Evolutionary conservation across 2,113 vertebrate genomes (phyloP), one percentile per base, ranked within the genome.

Genomic region (Baryphthengus martii): DNA sequence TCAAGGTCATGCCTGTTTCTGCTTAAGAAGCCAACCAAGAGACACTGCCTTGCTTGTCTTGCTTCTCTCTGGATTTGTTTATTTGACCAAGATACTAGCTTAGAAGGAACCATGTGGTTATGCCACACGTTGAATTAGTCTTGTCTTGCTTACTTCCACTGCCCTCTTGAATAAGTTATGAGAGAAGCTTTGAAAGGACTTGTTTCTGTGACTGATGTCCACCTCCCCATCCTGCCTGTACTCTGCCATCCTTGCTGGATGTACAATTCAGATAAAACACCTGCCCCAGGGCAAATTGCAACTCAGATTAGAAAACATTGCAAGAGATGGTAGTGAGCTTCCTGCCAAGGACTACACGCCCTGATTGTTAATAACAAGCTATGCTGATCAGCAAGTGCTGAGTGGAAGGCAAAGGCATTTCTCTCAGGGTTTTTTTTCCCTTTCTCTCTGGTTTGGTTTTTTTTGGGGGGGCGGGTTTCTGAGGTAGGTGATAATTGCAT

Each of bases 261-360:
- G 91, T 79, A 62, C 58, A 70, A 3, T 35, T 52, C 71, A 76
- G 91, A 76, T 93, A 85, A 91, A 96, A 70, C 37, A 58, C 4
- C 45, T 65, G 81, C 94, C 58, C 19, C 10, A 1, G 75, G 85
- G 37, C 52, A 26, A 53, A 73, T 28, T 49, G 82, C 85, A 70
- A 0, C 53, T 85, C 6, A 9, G 71, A 66, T 83, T 23, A 85
- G 90, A 79, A 59, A 70, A 29, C 78, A 45, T 29, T 42, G 62
- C 73, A 72, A 52, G 75, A 44, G 93, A 35, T 79, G 66, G 74
- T 17, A 40, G 84, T 3, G 81, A 89, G 66, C 87, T 89, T 94
- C 91, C 91, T 93, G 91, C 89, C 87, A 42, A 72, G 81, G 49
- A 5, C 62, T 94, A 16, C 91, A 88, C 91, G 7, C 95, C 87